A percentile compares a stretch with the other conserved stretches of the same genome.
These are phyloP conservation scores for Belonocnema kinseyi DNA, from an alignment of 1,140 invertebrate species.

Conservation along the genomic window DNA sequence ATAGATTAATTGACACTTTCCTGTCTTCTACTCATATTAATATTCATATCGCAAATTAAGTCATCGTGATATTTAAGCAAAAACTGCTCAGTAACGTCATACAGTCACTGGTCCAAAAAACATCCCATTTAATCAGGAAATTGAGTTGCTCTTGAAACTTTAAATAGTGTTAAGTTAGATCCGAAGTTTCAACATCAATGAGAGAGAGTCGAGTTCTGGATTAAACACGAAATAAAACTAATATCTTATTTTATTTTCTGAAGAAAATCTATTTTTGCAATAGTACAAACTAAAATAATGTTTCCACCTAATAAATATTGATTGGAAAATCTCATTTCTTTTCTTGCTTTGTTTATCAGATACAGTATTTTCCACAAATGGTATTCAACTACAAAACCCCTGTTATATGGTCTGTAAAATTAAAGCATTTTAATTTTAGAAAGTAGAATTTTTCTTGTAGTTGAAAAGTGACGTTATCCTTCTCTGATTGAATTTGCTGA, in stretches of 20 bases:
- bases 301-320: too few species aligned
- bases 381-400: too few species aligned
- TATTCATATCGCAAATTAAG: constrained; percentile 24
- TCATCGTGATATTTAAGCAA: constrained; percentile 7
- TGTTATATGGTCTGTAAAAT: too few species aligned
- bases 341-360: too few species aligned
- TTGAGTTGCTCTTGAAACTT: constrained; percentile 19
- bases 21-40: not conserved
- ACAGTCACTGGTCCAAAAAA: constrained; percentile 16
- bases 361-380: too few species aligned
- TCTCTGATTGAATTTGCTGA: not conserved
- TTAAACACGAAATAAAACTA: not conserved
- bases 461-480: too few species aligned
- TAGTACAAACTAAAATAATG: too few species aligned
- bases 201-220: not conserved
- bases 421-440: too few species aligned
- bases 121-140: constrained; percentile 18
- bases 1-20: not conserved
- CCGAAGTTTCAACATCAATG: not conserved
- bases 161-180: constrained; percentile 13
- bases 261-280: too few species aligned
- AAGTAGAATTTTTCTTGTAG: too few species aligned
- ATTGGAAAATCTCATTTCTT: too few species aligned
- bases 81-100: constrained; percentile 26
- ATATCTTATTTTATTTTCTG: not conserved